phyloP scores from a whole-genome alignment of 2,797 vertebrate species.

The Anguilla marmorata region DNA sequence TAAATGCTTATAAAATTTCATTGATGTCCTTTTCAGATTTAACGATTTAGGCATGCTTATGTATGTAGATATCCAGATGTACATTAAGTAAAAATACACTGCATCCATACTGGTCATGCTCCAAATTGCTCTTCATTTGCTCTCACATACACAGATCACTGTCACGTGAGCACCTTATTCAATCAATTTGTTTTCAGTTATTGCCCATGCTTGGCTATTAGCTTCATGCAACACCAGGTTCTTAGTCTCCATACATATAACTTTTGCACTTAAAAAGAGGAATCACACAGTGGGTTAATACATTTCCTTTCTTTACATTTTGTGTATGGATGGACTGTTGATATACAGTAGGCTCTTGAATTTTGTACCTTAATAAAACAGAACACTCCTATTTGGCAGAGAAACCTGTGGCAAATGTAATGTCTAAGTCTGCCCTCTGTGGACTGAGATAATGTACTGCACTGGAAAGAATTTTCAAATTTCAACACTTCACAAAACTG shows the following conservation, averaged over 20 bases:
- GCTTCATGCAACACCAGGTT: neutral
- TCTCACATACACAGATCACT: neutral
- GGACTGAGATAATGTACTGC: slow-evolving; percentile 8
- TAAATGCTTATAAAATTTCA: neutral
- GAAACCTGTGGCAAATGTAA: neutral
- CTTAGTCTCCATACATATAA: neutral
- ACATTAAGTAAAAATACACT: neutral
- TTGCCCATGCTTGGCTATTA: neutral
- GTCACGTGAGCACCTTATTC: neutral
- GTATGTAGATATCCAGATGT: neutral
- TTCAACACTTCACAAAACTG: neutral
- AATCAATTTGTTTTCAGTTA: neutral
- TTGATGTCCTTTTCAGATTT: neutral
- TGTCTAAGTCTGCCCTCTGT: slow-evolving; percentile 21
- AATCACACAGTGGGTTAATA: neutral
- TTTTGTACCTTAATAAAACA: neutral
- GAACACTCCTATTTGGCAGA: neutral
- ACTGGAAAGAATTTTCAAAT: neutral
- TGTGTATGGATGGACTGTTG: neutral
- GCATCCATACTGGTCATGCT: neutral
- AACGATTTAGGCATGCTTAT: neutral
- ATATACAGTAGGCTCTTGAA: neutral
- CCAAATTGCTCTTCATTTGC: neutral
- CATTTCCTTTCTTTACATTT: neutral
- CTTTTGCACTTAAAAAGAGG: neutral